Evolutionary conservation across 2,113 vertebrate species (phyloP), one percentile per base, ranked within the genome.

Genomic region (Aegotheles bennettii): DNA sequence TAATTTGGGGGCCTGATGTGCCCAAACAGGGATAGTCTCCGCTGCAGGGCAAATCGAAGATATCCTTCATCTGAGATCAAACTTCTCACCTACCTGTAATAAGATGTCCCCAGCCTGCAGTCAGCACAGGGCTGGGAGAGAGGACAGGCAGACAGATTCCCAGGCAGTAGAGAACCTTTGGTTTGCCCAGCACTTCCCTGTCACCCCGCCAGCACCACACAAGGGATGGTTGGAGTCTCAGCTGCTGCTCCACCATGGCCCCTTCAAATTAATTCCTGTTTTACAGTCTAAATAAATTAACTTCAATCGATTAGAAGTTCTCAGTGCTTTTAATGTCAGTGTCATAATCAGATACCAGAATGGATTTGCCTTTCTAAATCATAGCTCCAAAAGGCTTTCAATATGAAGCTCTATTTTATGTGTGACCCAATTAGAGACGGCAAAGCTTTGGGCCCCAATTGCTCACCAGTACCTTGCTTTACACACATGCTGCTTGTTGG

Each of bases 271-370:
- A 96, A 94, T 88, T 95, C 86, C 76, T 94, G 60, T 3, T 96
- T 96, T 93, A 95, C 23, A 18, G 76, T 89, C 85, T 96, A 94
- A 94, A 97, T 97, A 95, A 96, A 96, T 96, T 94, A 95, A 78
- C 76, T 48, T 88, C 4, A 76, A 94, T 96, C n/a, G 90, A 96
- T 95, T 88, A 90, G 68, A 93, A 48, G 71, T 86, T 96, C 9
- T 2, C 11, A 4, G 76, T 90, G 92, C 93, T 94, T 96, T 96
- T 95, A 96, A 95, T 81, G 88, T 93, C 90, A 94, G 68, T 86
- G 88, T 95, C 93, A 96, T 93, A 94, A 94, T 93, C 88, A 95
- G 82, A 83, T 74, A 86, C 47, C 83, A 75, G 89, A 95, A 94
- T 94, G 71, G 93, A 95, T 95, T 84, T 97, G 60, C 75, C 87